phyloP scores from a whole-genome alignment of 2,113 vertebrate genomes.

The Apodemus sylvaticus region DNA sequence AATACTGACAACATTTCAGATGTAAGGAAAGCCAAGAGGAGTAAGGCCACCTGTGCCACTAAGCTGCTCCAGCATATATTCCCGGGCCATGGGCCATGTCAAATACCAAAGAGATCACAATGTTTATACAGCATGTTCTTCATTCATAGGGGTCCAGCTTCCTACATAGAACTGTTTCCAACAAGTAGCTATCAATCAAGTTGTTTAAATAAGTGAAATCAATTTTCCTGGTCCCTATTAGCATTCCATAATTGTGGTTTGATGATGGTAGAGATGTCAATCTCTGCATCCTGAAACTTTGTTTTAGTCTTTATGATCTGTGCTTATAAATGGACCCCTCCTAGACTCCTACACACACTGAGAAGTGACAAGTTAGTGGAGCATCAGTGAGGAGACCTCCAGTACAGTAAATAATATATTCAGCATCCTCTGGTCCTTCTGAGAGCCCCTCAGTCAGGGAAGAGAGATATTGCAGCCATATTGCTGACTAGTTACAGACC shows the following conservation, averaged over 20 bases:
- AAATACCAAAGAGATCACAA: neutral
- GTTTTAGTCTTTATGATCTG: neutral
- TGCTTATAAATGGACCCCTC: neutral
- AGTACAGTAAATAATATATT: neutral
- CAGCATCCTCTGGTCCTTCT: neutral
- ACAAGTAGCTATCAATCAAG: neutral
- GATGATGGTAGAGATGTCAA: neutral
- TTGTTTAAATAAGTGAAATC: neutral
- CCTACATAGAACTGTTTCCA: neutral
- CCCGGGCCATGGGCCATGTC: neutral
- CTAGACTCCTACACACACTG: fast-evolving
- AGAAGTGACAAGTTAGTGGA: neutral
- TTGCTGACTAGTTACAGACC: neutral
- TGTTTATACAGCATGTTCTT: neutral
- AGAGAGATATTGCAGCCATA: neutral
- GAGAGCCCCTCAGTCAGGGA: neutral
- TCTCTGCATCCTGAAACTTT: neutral
- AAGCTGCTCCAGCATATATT: neutral
- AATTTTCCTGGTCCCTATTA: neutral
- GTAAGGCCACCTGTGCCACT: neutral
- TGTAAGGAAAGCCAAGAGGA: neutral
- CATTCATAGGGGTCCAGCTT: neutral
- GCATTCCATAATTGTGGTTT: neutral
- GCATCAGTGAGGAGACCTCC: neutral
- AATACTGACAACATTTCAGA: neutral